Evolutionary conservation across 2,113 vertebrate genomes (phyloP).

Genomic region (Chloebia gouldiae): DNA sequence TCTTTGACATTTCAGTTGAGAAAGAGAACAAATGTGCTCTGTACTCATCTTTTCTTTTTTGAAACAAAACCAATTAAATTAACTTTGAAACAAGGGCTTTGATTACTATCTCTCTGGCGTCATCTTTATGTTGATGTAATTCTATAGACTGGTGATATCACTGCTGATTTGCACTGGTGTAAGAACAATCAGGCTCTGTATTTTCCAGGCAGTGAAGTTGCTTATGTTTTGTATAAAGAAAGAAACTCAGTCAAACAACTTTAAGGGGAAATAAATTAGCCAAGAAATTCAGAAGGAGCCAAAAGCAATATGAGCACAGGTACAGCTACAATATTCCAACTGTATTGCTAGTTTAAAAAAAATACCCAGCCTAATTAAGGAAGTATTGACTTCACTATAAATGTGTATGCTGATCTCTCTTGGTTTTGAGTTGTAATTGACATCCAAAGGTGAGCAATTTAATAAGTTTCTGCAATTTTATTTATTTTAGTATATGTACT

Average conservation of each 20-base stretch:
- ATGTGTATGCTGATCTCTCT: background rate
- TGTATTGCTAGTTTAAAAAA: background rate
- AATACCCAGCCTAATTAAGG: background rate
- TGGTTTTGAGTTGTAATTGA: background rate
- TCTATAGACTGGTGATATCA: background rate
- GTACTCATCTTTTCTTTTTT: background rate
- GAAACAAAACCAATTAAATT: background rate
- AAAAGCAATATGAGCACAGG: constrained; percentile 4
- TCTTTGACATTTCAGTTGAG: constrained; percentile 2
- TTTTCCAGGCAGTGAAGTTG: background rate
- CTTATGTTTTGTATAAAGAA: constrained; percentile 8
- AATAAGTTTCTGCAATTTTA: background rate
- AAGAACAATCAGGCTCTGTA: background rate
- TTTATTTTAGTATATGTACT: background rate
- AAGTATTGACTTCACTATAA: background rate
- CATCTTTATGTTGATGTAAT: background rate
- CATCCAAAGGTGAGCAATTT: background rate
- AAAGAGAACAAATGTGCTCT: constrained; percentile 9
- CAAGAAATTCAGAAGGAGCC: constrained; percentile 8
- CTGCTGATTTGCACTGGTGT: background rate
- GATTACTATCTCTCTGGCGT: background rate
- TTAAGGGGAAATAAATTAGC: constrained; percentile 17
- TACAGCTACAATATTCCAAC: background rate
- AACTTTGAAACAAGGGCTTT: constrained; percentile 3
- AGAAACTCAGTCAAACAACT: background rate